Conservation (phyloP, 1,140 invertebrate genomes). For the Brachionus asplanchnoidis region DNA sequence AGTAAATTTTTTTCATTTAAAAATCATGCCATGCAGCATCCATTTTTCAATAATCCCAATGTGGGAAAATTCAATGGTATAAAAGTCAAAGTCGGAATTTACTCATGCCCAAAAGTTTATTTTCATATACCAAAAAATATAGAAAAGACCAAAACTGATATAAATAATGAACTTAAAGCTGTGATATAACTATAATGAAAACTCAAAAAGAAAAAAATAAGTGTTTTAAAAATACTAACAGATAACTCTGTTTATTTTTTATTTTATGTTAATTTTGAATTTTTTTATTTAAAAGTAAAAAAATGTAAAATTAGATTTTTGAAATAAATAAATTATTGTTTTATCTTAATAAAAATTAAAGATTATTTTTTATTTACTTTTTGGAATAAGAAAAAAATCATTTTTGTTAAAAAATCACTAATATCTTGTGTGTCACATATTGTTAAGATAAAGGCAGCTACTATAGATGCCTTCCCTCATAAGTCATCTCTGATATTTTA, state of each 20-base stretch:
- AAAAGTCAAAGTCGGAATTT: background rate
- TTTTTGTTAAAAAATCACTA: too few relatives aligned
- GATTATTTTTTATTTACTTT: too few relatives aligned
- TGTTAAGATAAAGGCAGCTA: too few relatives aligned
- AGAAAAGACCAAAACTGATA: background rate
- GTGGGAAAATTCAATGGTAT: background rate
- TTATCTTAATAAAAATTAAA: background rate
- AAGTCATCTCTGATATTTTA: too few relatives aligned
- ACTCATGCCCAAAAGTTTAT: background rate
- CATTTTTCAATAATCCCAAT: conserved; percentile 2
- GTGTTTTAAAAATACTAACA: background rate
- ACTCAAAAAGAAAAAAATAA: background rate
- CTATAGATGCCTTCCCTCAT: too few relatives aligned
- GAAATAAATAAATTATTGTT: background rate
- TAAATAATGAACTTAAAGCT: background rate
- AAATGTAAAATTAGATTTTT: too few relatives aligned
- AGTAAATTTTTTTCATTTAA: background rate
- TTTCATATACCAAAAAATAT: background rate
- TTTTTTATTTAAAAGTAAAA: too few relatives aligned
- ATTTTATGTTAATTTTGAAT: background rate
- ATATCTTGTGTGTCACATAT: too few relatives aligned
- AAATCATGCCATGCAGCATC: background rate
- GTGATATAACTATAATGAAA: background rate
- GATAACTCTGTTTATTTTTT: background rate
- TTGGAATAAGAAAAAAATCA: too few relatives aligned